Evolutionary conservation across 92 coral and sea anemone genomes (phyloP), one percentile per base, ranked within the genome.

Genomic region (Porites cylindrica): DNA sequence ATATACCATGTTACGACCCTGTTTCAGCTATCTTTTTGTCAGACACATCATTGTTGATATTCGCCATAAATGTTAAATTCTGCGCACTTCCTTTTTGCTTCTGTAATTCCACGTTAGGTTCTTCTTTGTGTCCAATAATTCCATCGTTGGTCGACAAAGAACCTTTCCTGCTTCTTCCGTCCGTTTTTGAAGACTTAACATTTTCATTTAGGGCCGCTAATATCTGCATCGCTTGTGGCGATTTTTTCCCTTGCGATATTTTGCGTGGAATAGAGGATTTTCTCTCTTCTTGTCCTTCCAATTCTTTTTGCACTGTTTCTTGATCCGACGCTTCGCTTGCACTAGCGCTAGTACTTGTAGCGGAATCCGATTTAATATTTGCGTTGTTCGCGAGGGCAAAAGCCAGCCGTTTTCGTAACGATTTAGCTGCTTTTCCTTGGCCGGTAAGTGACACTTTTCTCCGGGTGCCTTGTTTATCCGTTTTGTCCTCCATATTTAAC

Each of bases 301-400:
- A 68, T 21, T 43, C 78, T 70, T 82, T 82, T 5, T 19, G 50
- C 17, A 32, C 43, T 2, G 70, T 82, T 70, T 82, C 86, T 10
- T 43, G 76, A 13, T 82, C 86, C 21, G 80, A 83, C 16, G 76
- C 70, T 14, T 63, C 82, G 70, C 82, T 77, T 1, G 68, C 87
- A 13, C 80, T 83, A 43, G 66, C 63, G 11, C 80, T 66, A 38
- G 47, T 38, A 4, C 47, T 38, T 38, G 47, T 38, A 38, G 47
- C 7, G 13, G 79, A 73, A 64, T 83, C 87, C 51, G 80, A 73
- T 63, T 51, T 83, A 1, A 64, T 6, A 29, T 74, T 75, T 17
- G 87, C 32, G 65, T 83, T 63, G 65, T 72, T 78, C 76, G 93
- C 90, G 6, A 90, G 83, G n/a, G 93, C 82, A 16, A 80, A 68